These are phyloP conservation scores for Neoniphon sammara DNA, from an alignment of 2,797 vertebrate genomes.

Conservation along the genomic window DNA sequence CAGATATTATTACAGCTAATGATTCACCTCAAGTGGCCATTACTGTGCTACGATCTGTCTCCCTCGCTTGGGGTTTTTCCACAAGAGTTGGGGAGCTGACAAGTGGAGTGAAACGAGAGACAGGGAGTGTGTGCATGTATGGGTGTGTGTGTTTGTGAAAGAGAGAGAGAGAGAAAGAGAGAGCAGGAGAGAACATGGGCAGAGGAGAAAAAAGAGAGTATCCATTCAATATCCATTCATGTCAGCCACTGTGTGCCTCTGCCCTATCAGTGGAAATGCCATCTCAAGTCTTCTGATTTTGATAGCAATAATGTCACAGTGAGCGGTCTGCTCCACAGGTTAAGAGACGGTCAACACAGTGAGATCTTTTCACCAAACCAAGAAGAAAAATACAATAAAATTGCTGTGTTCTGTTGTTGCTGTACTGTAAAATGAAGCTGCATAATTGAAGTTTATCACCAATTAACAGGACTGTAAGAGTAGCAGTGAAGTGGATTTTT, in stretches of 20 bases:
- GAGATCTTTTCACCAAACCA: neutral
- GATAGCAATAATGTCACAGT: conserved; percentile 30
- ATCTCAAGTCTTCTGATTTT: conserved; percentile 30
- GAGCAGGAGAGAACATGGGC: neutral
- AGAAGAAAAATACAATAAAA: neutral
- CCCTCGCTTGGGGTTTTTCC: conserved; percentile 41
- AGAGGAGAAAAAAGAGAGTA: too few species aligned
- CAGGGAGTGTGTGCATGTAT: neutral
- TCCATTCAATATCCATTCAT: conserved; percentile 47
- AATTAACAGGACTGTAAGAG: conserved; percentile 11
- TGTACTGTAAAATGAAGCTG: conserved; percentile 2
- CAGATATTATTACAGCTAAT: conserved; percentile 84
- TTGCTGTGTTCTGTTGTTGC: neutral
- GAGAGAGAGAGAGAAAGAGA: neutral
- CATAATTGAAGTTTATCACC: conserved; percentile 24
- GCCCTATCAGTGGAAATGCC: conserved; percentile 37
- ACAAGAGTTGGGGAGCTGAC: conserved; percentile 42
- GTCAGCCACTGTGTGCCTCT: conserved; percentile 17
- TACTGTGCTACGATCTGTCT: conserved; percentile 72
- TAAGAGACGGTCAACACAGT: conserved; percentile 17
- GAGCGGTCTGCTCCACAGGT: conserved; percentile 3
- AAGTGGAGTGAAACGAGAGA: conserved; percentile 40
- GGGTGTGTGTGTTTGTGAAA: neutral
- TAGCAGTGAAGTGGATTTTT: too few species aligned
- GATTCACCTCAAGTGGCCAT: conserved; percentile 82